A percentile compares a stretch with the other conserved stretches of the same genome.
phyloP scores from a whole-genome alignment of 2,888 invertebrate species.

The Entomobrya multifasciata region DNA sequence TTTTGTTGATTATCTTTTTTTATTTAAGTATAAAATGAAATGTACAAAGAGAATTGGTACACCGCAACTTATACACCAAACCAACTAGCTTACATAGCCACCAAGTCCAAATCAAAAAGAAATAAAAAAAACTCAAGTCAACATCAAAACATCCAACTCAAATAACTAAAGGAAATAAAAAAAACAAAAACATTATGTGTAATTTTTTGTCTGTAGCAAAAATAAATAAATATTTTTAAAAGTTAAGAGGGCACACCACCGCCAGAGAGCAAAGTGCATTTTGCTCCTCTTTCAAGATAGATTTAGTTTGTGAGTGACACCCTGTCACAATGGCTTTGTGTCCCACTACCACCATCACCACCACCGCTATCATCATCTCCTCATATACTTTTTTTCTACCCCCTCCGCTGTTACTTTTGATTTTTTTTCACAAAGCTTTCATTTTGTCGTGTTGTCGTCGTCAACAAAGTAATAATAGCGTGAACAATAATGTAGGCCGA shows the following conservation, averaged over 20 bases:
- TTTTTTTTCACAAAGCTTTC: too few relatives aligned
- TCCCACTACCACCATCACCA: slow-evolving; percentile 21
- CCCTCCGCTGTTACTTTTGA: not conserved
- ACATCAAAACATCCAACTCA: not conserved
- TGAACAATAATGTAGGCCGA: slow-evolving; percentile 35
- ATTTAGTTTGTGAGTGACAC: slow-evolving; percentile 51
- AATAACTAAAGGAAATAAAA: not conserved
- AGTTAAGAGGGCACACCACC: not conserved
- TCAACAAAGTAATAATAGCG: slow-evolving; percentile 16
- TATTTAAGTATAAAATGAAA: not conserved
- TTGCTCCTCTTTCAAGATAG: slow-evolving; percentile 3
- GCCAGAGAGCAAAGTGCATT: not conserved
- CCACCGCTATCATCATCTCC: not conserved
- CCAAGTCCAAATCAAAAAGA: too few relatives aligned
- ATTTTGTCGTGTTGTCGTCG: not conserved
- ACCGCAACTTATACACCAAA: too few relatives aligned
- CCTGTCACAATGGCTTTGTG: slow-evolving; percentile 28
- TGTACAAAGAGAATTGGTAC: not conserved
- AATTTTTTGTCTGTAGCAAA: slow-evolving; percentile 6
- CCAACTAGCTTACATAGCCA: too few relatives aligned
- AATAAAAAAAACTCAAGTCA: too few relatives aligned
- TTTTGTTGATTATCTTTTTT: slow-evolving; percentile 23
- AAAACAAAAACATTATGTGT: not conserved
- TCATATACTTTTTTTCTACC: not conserved
- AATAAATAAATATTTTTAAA: too few relatives aligned